Base-by-base conservation (phyloP, 1,140 invertebrate genomes). In the Trichonephila inaurata region DNA sequence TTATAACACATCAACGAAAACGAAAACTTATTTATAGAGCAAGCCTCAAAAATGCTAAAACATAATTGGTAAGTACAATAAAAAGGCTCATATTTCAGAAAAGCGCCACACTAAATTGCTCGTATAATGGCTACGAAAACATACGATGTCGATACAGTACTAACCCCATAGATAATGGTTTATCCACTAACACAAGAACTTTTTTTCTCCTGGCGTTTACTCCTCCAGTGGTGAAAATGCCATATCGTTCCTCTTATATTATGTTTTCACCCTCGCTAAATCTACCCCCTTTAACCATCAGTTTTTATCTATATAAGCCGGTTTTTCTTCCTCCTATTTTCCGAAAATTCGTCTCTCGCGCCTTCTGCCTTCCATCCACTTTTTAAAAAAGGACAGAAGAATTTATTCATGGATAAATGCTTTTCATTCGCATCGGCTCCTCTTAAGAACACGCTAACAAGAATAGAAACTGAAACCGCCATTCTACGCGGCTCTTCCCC, bases 371-470 rank as follows among this genome's bases (percentile, higher is more conserved):
- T 19, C 33, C 72, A 77, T 77, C 82, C 44, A 21, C 19, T 58
- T 51, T 85, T 51, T 87, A 87, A 61, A 40, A 40, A 10, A 51
- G n/a, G 28, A 18, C 10, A 51, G 44, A 60, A 85, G 44, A 60
- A 82, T 44, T 58, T 85, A 58, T 85, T 85, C 82, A 85, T 33
- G 44, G 28, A 85, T 85, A 85, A 85, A 85, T 85, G 82, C 44
- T 85, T 24, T 85, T 85, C 7, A 85, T 51, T 10, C 44, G 82
- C 82, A 58, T 60, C 44, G 58, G 82, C n/a, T 85, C 51, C 44
- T 60, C 44, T 60, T 85, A 51, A 60, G 44, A 60, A 85, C 82
- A 58, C 51, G 81, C 5, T 85, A 85, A 85, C 82, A 85, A 85
- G 82, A 85, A 85, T 58, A 12, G 72, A 77, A 77, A 77, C 72